Percentiles rank a stretch among this genome's conserved stretches.
Conservation (phyloP, 2,888 invertebrate genomes). For the Xiphydria camelus region DNA sequence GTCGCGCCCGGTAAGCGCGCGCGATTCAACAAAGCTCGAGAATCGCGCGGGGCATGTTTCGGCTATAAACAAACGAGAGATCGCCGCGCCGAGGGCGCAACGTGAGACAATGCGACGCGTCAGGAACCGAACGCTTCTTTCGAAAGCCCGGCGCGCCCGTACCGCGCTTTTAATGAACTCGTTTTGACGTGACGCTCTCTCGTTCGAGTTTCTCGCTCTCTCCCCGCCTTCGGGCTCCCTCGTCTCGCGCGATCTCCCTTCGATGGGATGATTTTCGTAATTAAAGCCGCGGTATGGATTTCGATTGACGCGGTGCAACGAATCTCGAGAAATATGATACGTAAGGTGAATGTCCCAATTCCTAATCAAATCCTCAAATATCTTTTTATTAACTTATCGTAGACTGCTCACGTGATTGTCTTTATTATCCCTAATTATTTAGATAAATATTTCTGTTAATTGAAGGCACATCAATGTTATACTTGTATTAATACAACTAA, state of each 20-base stretch:
- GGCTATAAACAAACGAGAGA: constrained; percentile 16
- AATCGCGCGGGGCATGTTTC: constrained; percentile 5
- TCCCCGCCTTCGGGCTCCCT: background rate
- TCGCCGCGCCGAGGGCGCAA: constrained; percentile 11
- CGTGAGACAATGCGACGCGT: constrained; percentile 34
- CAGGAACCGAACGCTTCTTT: constrained; percentile 21
- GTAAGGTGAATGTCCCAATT: too few species aligned
- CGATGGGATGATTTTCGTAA: constrained; percentile 27
- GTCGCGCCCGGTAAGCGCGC: constrained; percentile 38
- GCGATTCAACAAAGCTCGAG: constrained; percentile 4
- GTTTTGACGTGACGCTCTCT: constrained; percentile 45
- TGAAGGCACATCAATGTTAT: too few species aligned
- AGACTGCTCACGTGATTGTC: too few species aligned
- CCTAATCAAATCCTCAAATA: too few species aligned
- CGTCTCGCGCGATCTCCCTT: constrained; percentile 15
- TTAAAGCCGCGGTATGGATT: constrained; percentile 47
- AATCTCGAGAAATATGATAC: too few species aligned
- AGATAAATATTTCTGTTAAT: too few species aligned
- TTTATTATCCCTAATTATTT: too few species aligned
- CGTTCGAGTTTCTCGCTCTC: constrained; percentile 15
- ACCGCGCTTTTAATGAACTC: constrained; percentile 50
- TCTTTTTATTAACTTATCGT: too few species aligned
- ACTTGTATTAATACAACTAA: too few species aligned
- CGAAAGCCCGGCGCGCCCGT: constrained; percentile 19
- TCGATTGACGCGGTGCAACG: constrained; percentile 51